A percentile compares a stretch with the other conserved stretches of the same genome.
Conservation (phyloP, 2,113 vertebrate species). For the Scolopax mira region DNA sequence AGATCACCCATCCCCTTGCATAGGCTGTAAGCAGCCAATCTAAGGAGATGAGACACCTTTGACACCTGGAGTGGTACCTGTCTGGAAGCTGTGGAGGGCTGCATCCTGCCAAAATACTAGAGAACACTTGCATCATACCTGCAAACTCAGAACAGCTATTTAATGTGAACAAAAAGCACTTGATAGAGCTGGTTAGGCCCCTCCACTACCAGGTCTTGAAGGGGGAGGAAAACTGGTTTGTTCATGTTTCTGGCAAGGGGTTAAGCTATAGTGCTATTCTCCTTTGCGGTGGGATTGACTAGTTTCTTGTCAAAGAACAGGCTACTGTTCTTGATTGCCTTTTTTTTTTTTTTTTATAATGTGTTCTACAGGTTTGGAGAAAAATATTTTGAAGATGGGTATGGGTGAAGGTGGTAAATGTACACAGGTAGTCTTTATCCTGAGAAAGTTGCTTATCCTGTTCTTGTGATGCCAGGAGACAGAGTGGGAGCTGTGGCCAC, state of each 20-base stretch:
- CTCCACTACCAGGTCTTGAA: background rate
- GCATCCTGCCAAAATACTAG: background rate
- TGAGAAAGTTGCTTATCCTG: background rate
- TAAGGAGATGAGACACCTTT: background rate
- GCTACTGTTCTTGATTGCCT: background rate
- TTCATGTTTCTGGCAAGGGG: background rate
- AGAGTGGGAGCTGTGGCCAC: fast-evolving
- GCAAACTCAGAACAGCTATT: background rate
- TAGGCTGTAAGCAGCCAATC: background rate
- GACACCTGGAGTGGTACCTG: background rate
- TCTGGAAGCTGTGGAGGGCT: background rate
- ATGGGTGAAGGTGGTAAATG: background rate
- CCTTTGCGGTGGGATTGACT: background rate
- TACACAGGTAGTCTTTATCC: background rate
- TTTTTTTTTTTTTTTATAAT: background rate
- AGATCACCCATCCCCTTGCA: fast-evolving
- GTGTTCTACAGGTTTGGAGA: background rate
- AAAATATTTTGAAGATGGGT: background rate
- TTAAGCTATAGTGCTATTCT: fast-evolving
- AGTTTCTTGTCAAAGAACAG: background rate
- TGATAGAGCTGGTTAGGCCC: background rate
- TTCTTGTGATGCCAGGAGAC: background rate
- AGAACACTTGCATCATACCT: background rate
- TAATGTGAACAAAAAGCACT: background rate
- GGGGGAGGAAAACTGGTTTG: fast-evolving